Conservation (phyloP, 2,797 vertebrate species). For the Pyrocephalus nanus region DNA sequence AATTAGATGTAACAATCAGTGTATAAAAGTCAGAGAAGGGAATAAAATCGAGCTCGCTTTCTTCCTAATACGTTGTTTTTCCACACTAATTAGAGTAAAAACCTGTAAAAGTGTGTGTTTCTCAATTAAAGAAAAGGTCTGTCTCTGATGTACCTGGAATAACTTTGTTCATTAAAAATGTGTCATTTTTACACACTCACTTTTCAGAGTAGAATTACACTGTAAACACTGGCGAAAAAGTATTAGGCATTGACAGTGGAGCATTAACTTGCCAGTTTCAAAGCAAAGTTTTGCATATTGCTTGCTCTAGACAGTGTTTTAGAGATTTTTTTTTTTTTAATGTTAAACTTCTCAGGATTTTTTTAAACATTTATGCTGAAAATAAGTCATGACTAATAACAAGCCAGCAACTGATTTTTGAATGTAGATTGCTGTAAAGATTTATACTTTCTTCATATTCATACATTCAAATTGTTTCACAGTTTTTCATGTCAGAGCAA, state of each 20-base stretch:
- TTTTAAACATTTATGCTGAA: not conserved
- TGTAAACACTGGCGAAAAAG: not conserved
- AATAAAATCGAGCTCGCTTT: constrained; percentile 26
- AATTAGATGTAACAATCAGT: not conserved
- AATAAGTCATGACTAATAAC: not conserved
- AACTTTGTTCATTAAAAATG: constrained; percentile 36
- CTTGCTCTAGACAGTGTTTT: not conserved
- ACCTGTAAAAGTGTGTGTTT: constrained; percentile 44
- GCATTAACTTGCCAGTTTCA: not conserved
- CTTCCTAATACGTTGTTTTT: not conserved
- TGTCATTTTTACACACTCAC: constrained; percentile 39
- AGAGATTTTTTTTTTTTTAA: not conserved
- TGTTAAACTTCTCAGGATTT: not conserved
- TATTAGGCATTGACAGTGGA: not conserved
- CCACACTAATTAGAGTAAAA: constrained; percentile 34
- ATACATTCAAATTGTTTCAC: not conserved
- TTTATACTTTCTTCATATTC: not conserved
- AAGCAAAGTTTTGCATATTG: not conserved
- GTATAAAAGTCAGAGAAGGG: not conserved
- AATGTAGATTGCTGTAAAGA: not conserved
- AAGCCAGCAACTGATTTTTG: not conserved
- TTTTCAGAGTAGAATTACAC: not conserved
- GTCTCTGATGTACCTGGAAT: not conserved
- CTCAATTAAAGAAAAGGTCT: constrained; percentile 8
- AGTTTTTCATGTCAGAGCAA: not conserved